Conservation (phyloP, 1,140 invertebrate genomes). For the Probaryconus sp. region DNA sequence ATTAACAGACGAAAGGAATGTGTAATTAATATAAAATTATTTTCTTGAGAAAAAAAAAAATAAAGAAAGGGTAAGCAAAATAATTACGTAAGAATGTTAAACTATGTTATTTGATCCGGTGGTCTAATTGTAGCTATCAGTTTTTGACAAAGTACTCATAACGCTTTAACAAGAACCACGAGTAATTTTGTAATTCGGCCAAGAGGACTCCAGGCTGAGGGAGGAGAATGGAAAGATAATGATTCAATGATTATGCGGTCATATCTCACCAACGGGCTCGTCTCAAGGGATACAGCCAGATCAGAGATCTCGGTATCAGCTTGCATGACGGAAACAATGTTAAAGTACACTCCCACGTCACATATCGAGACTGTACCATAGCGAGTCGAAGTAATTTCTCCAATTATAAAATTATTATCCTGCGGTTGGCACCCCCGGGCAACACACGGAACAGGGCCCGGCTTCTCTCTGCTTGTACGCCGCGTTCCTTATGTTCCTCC, state of each 20-base stretch:
- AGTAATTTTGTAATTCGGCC: slow-evolving; percentile 77
- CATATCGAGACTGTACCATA: slow-evolving; percentile 70
- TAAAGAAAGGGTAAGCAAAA: too few species aligned
- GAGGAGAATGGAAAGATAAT: slow-evolving; percentile 70
- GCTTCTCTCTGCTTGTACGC: slow-evolving; percentile 66
- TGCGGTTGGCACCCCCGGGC: slow-evolving; percentile 77
- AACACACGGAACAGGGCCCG: slow-evolving; percentile 71
- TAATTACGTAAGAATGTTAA: slow-evolving; percentile 4
- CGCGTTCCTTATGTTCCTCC: slow-evolving; percentile 60
- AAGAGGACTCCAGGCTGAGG: slow-evolving; percentile 46
- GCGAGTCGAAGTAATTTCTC: slow-evolving; percentile 76
- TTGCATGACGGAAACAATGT: slow-evolving; percentile 73
- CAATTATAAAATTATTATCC: slow-evolving; percentile 79
- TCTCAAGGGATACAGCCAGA: slow-evolving; percentile 68
- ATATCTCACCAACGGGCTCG: slow-evolving; percentile 75
- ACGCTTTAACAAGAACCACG: slow-evolving; percentile 74
- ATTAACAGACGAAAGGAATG: too few species aligned
- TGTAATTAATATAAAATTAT: too few species aligned
- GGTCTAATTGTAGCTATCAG: slow-evolving; percentile 31
- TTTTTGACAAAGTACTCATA: slow-evolving; percentile 74
- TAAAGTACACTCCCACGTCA: slow-evolving; percentile 73
- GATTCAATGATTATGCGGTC: slow-evolving; percentile 77
- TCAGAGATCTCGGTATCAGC: slow-evolving; percentile 66
- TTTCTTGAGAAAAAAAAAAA: not conserved
- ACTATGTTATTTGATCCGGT: slow-evolving; percentile 18